Conservation (phyloP, 2,113 vertebrate genomes). For the Peromyscus maniculatus region DNA sequence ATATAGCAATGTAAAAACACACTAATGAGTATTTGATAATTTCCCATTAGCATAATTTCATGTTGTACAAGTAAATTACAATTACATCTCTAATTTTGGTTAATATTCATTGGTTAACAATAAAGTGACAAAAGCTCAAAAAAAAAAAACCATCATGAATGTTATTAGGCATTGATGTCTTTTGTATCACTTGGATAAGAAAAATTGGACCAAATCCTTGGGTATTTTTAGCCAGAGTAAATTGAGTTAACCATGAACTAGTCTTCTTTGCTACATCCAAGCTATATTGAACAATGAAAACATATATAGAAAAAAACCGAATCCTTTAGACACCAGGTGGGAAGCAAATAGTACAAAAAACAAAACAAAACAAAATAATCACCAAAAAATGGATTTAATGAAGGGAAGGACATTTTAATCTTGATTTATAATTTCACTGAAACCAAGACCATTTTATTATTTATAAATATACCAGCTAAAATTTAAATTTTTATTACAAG, state of each 20-base stretch:
- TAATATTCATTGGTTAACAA: conserved; percentile 92
- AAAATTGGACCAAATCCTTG: neutral
- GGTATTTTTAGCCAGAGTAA: neutral
- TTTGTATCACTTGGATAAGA: neutral
- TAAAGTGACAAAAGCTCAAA: conserved; percentile 92
- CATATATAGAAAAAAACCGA: neutral
- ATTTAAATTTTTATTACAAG: neutral
- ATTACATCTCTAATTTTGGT: conserved; percentile 91
- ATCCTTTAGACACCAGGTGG: neutral
- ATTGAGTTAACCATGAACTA: neutral
- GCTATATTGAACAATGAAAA: neutral
- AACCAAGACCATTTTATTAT: neutral
- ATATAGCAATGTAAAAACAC: conserved; percentile 83
- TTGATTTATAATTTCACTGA: neutral
- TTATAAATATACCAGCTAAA: neutral
- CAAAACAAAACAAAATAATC: neutral
- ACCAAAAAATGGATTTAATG: neutral
- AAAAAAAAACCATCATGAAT: no score
- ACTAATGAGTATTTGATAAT: conserved; percentile 76
- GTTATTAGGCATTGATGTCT: neutral
- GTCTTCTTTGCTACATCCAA: neutral
- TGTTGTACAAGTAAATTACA: conserved; percentile 91
- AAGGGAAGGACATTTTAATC: neutral
- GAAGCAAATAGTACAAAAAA: neutral
- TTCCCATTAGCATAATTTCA: conserved; percentile 86